phyloP scores from a whole-genome alignment of 2,888 invertebrate species.

The Polyommatus icarus region DNA sequence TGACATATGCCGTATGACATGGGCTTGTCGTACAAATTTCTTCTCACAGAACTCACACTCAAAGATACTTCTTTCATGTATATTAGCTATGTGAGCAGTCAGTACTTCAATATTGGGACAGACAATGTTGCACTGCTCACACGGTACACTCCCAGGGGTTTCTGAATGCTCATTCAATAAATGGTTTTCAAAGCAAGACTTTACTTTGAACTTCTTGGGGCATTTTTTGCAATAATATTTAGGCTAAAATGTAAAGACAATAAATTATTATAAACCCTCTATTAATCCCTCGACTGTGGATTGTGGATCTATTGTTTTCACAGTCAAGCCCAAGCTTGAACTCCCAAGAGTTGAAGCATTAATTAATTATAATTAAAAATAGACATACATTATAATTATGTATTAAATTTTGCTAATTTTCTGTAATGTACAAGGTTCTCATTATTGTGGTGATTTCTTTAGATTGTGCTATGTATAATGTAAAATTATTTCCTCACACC shows the following conservation, averaged over 20 bases:
- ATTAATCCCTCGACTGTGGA: too few species aligned
- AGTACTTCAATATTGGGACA: conserved; percentile 83
- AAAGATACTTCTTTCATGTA: conserved; percentile 74
- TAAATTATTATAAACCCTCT: not conserved
- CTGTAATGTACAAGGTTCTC: not conserved
- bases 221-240: conserved; percentile 78
- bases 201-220: conserved; percentile 86
- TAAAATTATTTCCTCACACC: not conserved
- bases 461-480: not conserved
- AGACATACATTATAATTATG: too few species aligned
- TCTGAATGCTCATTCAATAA: conserved; percentile 85
- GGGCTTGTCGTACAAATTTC: conserved; percentile 87
- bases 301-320: too few species aligned
- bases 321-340: too few species aligned
- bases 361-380: not conserved
- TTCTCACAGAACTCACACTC: conserved; percentile 85
- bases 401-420: too few species aligned
- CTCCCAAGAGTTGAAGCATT: too few species aligned
- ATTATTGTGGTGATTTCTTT: not conserved
- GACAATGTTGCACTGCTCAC: conserved; percentile 84
- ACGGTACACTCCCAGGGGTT: conserved; percentile 79
- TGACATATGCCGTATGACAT: conserved; percentile 85
- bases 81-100: conserved; percentile 84
- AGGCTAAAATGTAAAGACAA: conserved; percentile 42
- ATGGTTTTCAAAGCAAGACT: conserved; percentile 84